Evolutionary conservation across 2,888 invertebrate genomes (phyloP).

Genomic region (Xylota sylvarum): DNA sequence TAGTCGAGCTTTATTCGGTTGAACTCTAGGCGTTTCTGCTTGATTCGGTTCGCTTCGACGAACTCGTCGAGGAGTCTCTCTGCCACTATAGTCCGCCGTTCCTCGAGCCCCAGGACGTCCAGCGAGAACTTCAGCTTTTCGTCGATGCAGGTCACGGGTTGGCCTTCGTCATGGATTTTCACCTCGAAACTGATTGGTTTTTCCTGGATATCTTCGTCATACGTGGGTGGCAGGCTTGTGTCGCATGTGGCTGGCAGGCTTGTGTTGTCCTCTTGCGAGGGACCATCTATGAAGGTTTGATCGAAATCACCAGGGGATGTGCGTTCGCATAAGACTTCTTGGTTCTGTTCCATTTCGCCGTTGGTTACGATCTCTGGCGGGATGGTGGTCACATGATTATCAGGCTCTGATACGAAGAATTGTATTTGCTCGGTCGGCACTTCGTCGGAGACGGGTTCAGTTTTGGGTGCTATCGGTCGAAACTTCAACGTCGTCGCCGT

Average conservation of each 20-base stretch:
- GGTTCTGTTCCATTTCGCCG: background rate
- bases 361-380: background rate
- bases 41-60: constrained; percentile 33
- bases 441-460: background rate
- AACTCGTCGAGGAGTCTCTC: constrained; percentile 36
- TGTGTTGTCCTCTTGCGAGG: background rate
- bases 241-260: background rate
- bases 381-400: background rate
- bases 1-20: constrained; percentile 28
- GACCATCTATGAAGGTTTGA: background rate
- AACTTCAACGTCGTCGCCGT: constrained; percentile 16
- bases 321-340: background rate
- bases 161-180: background rate
- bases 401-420: background rate
- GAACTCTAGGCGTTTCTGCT: constrained; percentile 34
- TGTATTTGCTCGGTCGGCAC: background rate
- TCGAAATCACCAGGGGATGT: constrained; percentile 4
- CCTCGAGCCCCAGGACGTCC: constrained; percentile 47
- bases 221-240: background rate
- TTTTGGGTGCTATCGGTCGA: constrained; percentile 19
- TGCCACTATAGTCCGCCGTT: constrained; percentile 50
- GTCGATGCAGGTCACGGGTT: background rate
- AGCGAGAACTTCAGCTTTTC: constrained; percentile 1
- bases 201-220: background rate
- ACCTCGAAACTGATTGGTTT: background rate